A percentile compares a stretch with the other conserved stretches of the same genome.
phyloP scores from a whole-genome alignment of 2,888 invertebrate species.

The Drosophila peninsularis region DNA sequence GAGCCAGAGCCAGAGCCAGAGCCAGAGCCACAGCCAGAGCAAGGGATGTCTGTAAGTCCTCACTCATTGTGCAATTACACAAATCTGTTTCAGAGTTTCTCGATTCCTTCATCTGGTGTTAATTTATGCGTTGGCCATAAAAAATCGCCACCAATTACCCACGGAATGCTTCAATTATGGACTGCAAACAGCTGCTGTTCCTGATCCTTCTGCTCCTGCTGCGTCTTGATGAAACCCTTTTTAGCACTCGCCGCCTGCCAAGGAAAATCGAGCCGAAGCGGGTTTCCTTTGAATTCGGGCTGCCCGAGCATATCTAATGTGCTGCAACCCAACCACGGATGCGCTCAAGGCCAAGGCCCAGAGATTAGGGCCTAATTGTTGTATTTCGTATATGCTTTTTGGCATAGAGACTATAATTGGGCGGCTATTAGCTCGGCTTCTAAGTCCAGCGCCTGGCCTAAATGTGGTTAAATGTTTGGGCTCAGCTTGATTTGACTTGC shows the following conservation, averaged over 20 bases:
- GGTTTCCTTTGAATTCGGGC: constrained; percentile 50
- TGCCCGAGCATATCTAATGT: constrained; percentile 52
- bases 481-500: not conserved
- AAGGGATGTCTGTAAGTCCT: constrained; percentile 21
- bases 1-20: no score
- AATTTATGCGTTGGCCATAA: constrained; percentile 75
- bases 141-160: constrained; percentile 78
- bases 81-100: constrained; percentile 54
- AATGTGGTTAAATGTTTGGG: constrained; percentile 7
- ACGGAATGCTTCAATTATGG: constrained; percentile 77
- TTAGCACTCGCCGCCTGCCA: constrained; percentile 55
- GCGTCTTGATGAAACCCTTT: constrained; percentile 66
- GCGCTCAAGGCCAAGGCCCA: constrained; percentile 29
- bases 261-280: constrained; percentile 17
- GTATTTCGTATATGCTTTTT: constrained; percentile 8
- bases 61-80: constrained; percentile 70
- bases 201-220: constrained; percentile 18
- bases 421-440: constrained; percentile 7
- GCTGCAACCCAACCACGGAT: constrained; percentile 5
- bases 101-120: constrained; percentile 62
- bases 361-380: constrained; percentile 28
- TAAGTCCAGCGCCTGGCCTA: not conserved
- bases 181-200: constrained; percentile 71
- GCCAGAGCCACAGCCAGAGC: not conserved
- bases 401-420: constrained; percentile 25